Conservation (phyloP, 2,888 invertebrate genomes). For the Antheraea assamensis region DNA sequence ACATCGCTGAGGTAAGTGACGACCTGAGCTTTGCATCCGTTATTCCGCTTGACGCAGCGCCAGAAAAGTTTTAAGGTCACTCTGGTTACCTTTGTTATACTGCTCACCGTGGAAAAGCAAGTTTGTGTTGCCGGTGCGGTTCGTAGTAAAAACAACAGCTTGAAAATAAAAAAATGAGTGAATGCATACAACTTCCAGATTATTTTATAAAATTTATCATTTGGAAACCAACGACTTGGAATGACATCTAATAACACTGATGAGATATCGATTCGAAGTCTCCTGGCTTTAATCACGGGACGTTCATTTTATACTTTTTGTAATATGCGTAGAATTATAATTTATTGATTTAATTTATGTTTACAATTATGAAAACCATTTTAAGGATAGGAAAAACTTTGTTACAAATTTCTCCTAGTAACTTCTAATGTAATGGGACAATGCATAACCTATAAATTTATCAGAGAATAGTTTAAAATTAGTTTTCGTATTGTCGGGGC, state of each 20-base stretch:
- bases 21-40: slow-evolving; percentile 27
- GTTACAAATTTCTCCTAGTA: not conserved
- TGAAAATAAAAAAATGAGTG: not conserved
- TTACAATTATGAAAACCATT: not conserved
- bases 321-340: too few species aligned
- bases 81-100: slow-evolving; percentile 8
- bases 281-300: too few species aligned
- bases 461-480: not conserved
- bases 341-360: not conserved
- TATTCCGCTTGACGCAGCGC: slow-evolving; percentile 25
- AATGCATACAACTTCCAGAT: not conserved
- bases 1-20: slow-evolving; percentile 16
- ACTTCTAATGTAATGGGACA: not conserved
- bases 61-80: not conserved
- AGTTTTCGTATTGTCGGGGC: not conserved
- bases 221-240: too few species aligned
- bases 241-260: too few species aligned
- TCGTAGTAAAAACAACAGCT: slow-evolving; percentile 3
- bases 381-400: not conserved
- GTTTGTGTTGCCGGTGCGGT: slow-evolving; percentile 14
- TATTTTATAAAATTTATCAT: not conserved
- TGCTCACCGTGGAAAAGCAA: slow-evolving; percentile 16
- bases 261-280: too few species aligned
- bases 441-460: not conserved
- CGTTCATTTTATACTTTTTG: too few species aligned